Percentiles rank a stretch among this genome's conserved stretches.
Conservation (phyloP, 2,113 vertebrate species). For the Carassius carassius region DNA sequence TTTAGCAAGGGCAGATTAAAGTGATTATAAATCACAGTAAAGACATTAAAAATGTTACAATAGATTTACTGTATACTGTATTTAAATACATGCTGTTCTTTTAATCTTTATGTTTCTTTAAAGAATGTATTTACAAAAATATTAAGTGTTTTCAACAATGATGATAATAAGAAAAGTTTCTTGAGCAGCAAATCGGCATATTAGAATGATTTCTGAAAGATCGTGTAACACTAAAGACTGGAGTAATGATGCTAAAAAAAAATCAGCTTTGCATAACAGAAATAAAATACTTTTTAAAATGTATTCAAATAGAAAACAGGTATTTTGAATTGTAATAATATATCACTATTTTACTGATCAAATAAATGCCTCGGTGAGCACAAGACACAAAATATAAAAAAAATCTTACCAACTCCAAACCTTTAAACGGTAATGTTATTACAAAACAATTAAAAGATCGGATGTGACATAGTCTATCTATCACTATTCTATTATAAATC, state of each 20-base stretch:
- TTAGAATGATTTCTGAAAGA: background rate
- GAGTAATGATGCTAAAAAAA: background rate
- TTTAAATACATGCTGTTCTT: too few species aligned
- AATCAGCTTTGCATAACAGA: too few species aligned
- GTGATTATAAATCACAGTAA: background rate
- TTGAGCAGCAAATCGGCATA: background rate
- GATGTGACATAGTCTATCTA: background rate
- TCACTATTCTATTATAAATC: too few species aligned
- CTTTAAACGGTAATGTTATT: background rate
- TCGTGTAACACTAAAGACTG: background rate
- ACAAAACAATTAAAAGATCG: background rate
- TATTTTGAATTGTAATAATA: background rate
- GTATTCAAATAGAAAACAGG: background rate
- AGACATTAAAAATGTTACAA: background rate
- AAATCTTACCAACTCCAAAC: background rate
- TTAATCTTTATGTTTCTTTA: background rate
- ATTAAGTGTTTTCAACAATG: too few species aligned
- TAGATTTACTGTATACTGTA: too few species aligned
- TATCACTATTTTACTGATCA: too few species aligned
- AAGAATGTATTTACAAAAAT: too few species aligned
- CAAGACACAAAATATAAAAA: too few species aligned
- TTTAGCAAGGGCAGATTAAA: too few species aligned
- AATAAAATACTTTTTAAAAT: background rate
- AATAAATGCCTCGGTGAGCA: too few species aligned
- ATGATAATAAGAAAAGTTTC: too few species aligned